Conservation (phyloP, 2,113 vertebrate species). For the Globicephala melas region DNA sequence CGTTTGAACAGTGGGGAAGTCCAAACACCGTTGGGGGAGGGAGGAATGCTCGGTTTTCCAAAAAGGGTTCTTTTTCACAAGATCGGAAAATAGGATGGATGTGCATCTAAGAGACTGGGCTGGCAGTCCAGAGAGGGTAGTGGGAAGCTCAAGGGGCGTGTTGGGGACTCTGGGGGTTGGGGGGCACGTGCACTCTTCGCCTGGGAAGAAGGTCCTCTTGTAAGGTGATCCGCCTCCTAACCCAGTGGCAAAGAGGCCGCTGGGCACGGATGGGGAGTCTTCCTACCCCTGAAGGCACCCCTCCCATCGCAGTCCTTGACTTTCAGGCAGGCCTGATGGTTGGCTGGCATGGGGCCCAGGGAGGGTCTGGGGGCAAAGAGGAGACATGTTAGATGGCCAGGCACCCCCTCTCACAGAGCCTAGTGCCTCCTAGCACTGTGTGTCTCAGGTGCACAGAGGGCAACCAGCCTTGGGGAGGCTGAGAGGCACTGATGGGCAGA, state of each 20-base stretch:
- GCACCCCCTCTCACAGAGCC: not conserved
- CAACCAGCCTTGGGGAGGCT: fast-evolving
- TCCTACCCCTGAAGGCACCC: constrained; percentile 79
- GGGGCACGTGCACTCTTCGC: constrained; percentile 79
- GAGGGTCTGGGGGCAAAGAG: not conserved
- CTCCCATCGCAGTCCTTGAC: constrained; percentile 27
- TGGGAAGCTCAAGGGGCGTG: not conserved
- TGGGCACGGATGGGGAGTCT: constrained; percentile 82
- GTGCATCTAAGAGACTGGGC: not conserved
- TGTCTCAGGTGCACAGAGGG: not conserved
- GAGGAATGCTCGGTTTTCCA: not conserved
- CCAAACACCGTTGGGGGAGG: not conserved
- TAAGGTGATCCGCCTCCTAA: constrained; percentile 85
- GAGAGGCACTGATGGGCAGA: not conserved
- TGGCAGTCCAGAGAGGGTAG: no score
- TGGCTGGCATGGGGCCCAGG: not conserved
- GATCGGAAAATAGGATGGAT: not conserved
- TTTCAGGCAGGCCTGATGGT: not conserved
- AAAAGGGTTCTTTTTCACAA: not conserved
- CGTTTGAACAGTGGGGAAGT: not conserved
- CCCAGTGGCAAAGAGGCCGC: constrained; percentile 75
- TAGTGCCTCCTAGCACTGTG: not conserved
- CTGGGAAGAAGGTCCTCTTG: constrained; percentile 93
- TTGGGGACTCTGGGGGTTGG: not conserved
- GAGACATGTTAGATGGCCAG: not conserved